Base-by-base conservation (phyloP, 2,888 invertebrate species). In the Trissoscelio sp. region DNA sequence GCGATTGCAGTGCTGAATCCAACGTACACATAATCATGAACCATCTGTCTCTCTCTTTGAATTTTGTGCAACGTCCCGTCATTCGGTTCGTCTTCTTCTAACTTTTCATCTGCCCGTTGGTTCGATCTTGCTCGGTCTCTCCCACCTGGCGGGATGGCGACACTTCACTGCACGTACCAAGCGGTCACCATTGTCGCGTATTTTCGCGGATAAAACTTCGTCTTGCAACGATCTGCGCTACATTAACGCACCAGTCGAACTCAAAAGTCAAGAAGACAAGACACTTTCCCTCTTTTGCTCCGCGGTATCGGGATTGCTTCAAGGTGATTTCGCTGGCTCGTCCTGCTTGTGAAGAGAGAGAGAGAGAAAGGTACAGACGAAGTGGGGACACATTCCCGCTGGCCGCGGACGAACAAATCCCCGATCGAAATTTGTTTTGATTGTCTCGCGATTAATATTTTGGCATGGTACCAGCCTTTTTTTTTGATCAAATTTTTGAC, bases 181-280 rank as follows among this genome's bases (percentile, higher is more conserved):
- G 22, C 70, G 42, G 28, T 42, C 46, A 74, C 51, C 73, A 70
- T 66, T 58, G 51, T 75, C 64, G 60, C 69, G 67, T 69, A 44
- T 46, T 58, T 70, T 62, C 69, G 69, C 69, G 62, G 44, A 69
- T 44, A 69, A 74, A 78, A 64, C 58, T n/a, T 20, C 57, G 14
- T 51, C 11, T 74, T 46, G 51, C 64, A 62, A 70, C 74, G 79
- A 77, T 79, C 79, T 37, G 75, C 66, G 53, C 31, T 20, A 82
- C 75, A 79, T 82, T 77, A 77, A 79, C 62, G 75, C 58, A 44
- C 67, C 12, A 72, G 44, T 16, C 51, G 39, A 67, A 77, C 79
- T 79, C 75, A 75, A 79, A 79, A 74, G 79, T 72, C 75, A 67
- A 79, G 82, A 75, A 75, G 81, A 82, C 82, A 79, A 79, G 82